Conservation (phyloP, 1,140 invertebrate species). For the Bombus waltoni region DNA sequence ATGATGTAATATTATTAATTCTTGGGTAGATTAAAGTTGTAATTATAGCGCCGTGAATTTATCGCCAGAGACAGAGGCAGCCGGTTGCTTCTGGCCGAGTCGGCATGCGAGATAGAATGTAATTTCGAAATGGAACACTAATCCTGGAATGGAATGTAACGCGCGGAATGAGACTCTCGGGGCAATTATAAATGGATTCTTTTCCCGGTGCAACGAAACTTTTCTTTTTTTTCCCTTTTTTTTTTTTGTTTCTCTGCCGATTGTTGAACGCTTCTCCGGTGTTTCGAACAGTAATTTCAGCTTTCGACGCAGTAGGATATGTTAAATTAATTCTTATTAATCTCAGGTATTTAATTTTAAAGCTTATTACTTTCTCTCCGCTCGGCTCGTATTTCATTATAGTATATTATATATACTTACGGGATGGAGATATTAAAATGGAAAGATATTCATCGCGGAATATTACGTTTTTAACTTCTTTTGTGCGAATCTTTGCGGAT, state of each 20-base stretch:
- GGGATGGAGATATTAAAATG: not conserved
- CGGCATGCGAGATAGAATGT: conserved; percentile 24
- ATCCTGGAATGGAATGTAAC: conserved; percentile 35
- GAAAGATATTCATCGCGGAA: not conserved
- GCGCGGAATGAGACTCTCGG: not conserved
- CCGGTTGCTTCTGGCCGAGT: not conserved
- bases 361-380: not conserved
- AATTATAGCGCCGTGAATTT: conserved; percentile 39
- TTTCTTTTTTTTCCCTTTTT: too few species aligned
- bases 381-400: not conserved
- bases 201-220: not conserved
- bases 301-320: not conserved
- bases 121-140: conserved; percentile 48
- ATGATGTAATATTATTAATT: conserved; percentile 46
- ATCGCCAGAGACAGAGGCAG: not conserved
- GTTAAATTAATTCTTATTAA: not conserved
- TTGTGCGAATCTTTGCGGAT: not conserved
- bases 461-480: not conserved
- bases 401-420: not conserved
- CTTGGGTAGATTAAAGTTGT: conserved; percentile 29
- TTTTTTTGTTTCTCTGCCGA: not conserved
- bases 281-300: too few species aligned
- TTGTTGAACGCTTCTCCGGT: not conserved
- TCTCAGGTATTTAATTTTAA: not conserved
- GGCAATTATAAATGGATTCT: conserved; percentile 33